Evolutionary conservation across 2,113 vertebrate genomes (phyloP), one percentile per base, ranked within the genome.

Genomic region (Datnioides undecimradiatus): DNA sequence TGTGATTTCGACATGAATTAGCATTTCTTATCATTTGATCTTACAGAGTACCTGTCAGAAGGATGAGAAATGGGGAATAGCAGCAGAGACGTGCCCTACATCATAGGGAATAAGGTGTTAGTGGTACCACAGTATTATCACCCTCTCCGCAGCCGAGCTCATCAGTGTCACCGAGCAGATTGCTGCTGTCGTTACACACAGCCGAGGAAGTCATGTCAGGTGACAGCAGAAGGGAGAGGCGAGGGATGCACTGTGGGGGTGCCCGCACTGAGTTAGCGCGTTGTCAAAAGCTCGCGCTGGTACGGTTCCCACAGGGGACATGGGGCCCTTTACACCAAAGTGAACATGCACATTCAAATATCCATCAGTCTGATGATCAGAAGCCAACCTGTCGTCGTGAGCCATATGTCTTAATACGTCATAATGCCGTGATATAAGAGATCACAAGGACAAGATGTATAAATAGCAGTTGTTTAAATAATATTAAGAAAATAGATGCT

Each of bases 111-210:
- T 82, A 73, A 88, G 83, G 81, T 76, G 87, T 36, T 82, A 91
- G 87, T 73, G 78, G 82, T 75, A 69, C 75, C 76, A 57, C 62
- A 1, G 76, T 70, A 75, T 86, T 87, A 82, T 88, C 87, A 67
- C 84, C 78, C 65, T 72, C 87, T 83, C 70, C 54, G 29, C 86
- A 71, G 68, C 75, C 82, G n/a, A 51, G 80, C 91, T 88, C 86
- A 11, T 92, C 92, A 92, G 87, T 91, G 91, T 93, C 91, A 92
- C 84, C 3, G 14, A 66, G 52, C 91, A 91, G 91, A 92, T 93
- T 92, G 91, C 85, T 75, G 83, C 79, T 86, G 92, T 92, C 92
- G 29, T 90, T 80, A 70, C 90, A 84, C 79, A 80, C 65, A 34
- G 82, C 78, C 2, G 8, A 65, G 70, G 73, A 89, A 87, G 84